Evolutionary conservation across 1,140 invertebrate species (phyloP).

Genomic region (Trichonephila inaurata): DNA sequence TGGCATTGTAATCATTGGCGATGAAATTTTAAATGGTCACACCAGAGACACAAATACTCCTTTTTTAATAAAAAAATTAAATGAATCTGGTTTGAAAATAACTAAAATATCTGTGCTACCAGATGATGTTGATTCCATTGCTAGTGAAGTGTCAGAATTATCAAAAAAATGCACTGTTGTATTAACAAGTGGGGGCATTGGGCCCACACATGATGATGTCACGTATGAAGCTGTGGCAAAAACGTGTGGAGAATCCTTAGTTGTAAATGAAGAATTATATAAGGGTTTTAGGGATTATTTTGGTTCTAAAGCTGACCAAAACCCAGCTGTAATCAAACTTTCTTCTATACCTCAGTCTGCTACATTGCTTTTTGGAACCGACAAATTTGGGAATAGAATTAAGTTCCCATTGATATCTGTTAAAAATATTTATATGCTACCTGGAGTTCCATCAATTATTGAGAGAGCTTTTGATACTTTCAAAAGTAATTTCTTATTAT

Average conservation of each 20-base stretch:
- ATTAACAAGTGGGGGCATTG: slow-evolving; percentile 90
- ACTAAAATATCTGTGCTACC: slow-evolving; percentile 87
- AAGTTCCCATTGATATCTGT: slow-evolving; percentile 86
- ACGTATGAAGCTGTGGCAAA: slow-evolving; percentile 90
- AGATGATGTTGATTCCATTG: slow-evolving; percentile 87
- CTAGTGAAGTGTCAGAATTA: slow-evolving; percentile 86
- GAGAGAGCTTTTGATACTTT: slow-evolving; percentile 84
- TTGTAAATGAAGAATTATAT: slow-evolving; percentile 81
- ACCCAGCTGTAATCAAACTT: slow-evolving; percentile 45
- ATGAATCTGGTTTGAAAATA: slow-evolving; percentile 86
- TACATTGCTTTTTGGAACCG: slow-evolving; percentile 77
- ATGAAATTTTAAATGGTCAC: slow-evolving; percentile 91
- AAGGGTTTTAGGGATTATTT: slow-evolving; percentile 32
- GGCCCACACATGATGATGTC: slow-evolving; percentile 92
- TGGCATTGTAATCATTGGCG: slow-evolving; percentile 86
- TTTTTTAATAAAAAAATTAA: slow-evolving; percentile 86
- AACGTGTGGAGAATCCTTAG: slow-evolving; percentile 85
- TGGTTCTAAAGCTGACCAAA: slow-evolving; percentile 5
- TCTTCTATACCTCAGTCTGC: slow-evolving; percentile 80
- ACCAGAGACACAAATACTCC: slow-evolving; percentile 88
- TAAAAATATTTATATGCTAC: slow-evolving; percentile 89
- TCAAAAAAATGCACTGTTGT: slow-evolving; percentile 85
- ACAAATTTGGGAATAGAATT: slow-evolving; percentile 24
- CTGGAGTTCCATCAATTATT: slow-evolving; percentile 86
- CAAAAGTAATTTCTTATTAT: slow-evolving; percentile 81